phyloP scores from a whole-genome alignment of 2,888 invertebrate genomes.

The Morinoia aosen region DNA sequence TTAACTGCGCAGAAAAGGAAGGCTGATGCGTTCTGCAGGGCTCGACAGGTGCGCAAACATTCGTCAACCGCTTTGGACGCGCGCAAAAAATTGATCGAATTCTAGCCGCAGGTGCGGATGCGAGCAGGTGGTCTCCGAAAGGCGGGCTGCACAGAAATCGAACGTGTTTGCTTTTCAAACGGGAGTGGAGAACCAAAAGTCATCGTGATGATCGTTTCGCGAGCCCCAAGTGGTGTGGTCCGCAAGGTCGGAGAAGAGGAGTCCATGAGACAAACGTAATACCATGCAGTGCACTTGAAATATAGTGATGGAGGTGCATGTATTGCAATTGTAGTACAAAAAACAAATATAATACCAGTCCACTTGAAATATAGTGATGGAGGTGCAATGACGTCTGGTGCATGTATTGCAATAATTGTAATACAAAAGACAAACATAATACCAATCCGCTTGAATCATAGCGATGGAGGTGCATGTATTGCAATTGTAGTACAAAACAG shows the following conservation, averaged over 20 bases:
- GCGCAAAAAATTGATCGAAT: background rate
- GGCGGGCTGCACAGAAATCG: background rate
- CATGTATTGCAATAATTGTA: background rate
- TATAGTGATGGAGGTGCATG: background rate
- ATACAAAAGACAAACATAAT: background rate
- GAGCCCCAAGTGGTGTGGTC: background rate
- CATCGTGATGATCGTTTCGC: background rate
- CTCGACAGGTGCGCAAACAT: background rate
- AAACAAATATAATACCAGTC: background rate
- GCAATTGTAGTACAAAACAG: background rate
- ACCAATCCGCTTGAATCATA: background rate
- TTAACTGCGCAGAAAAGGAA: background rate
- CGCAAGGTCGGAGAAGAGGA: background rate
- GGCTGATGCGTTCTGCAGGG: background rate
- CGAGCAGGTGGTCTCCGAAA: background rate
- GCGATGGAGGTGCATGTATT: background rate
- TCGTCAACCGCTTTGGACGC: background rate
- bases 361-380: background rate
- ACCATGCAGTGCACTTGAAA: background rate
- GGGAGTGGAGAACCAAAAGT: background rate
- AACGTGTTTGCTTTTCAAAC: background rate
- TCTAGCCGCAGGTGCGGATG: background rate
- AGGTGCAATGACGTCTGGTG: no score
- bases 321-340: no score
- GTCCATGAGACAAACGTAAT: background rate